Evolutionary conservation across 1,140 invertebrate genomes (phyloP).

Genomic region (Bombus vancouverensis): DNA sequence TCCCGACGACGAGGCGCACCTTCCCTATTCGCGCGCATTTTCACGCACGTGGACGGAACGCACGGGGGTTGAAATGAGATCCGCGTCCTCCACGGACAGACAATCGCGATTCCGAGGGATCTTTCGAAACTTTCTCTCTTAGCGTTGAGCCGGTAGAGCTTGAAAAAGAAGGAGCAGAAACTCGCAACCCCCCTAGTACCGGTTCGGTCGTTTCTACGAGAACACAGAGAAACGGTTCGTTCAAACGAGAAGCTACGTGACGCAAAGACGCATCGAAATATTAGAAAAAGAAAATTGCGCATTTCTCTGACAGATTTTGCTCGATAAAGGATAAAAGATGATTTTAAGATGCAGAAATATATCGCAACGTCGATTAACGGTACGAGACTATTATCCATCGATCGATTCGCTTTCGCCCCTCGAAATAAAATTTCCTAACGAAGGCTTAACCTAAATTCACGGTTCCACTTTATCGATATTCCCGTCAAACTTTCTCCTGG

Average conservation of each 20-base stretch:
- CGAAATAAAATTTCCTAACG: neutral
- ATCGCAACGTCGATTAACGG: neutral
- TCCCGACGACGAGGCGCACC: neutral
- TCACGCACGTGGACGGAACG: constrained; percentile 20
- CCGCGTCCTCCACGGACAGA: neutral
- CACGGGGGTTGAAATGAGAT: neutral
- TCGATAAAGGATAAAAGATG: neutral
- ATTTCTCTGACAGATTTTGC: neutral
- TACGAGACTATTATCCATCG: neutral
- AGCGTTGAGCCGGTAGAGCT: neutral
- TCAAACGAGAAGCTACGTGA: neutral
- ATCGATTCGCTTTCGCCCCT: neutral
- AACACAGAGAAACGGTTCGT: neutral
- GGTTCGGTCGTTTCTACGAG: neutral
- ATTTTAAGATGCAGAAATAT: neutral
- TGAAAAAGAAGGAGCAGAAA: neutral
- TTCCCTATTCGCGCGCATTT: constrained; percentile 10
- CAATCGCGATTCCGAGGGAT: neutral
- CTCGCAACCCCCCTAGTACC: too few relatives aligned
- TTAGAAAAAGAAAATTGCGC: neutral
- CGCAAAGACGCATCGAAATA: neutral
- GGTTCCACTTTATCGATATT: neutral
- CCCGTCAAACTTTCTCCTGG: neutral
- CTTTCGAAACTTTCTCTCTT: neutral
- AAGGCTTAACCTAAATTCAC: neutral